phyloP scores from a whole-genome alignment of 2,888 invertebrate genomes.

The Pollenia griseotomentosa region DNA sequence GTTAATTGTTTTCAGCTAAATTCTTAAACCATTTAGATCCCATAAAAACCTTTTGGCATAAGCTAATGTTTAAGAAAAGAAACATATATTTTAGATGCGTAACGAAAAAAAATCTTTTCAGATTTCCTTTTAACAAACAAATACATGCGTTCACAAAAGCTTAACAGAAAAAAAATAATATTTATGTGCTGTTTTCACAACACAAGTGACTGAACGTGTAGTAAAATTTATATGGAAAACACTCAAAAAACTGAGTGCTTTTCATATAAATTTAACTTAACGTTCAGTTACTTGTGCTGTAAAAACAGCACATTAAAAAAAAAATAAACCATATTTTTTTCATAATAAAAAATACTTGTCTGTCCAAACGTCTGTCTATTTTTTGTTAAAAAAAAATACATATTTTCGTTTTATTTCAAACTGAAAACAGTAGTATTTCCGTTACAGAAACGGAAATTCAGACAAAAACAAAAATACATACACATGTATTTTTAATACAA shows the following conservation, averaged over 20 bases:
- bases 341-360: neutral
- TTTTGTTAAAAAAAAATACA: neutral
- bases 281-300: no score
- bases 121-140: neutral
- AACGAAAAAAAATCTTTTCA: slow-evolving; percentile 7
- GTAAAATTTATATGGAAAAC: no score
- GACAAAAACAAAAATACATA: slow-evolving; percentile 41
- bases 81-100: neutral
- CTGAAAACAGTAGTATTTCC: slow-evolving; percentile 62
- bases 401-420: slow-evolving; percentile 47
- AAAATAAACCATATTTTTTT: slow-evolving; percentile 24
- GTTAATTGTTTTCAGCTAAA: no score
- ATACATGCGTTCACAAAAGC: neutral
- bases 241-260: no score
- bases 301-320: no score
- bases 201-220: no score
- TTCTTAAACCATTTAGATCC: no score
- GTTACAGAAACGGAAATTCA: slow-evolving; percentile 65
- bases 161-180: no score
- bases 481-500: neutral
- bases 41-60: no score
- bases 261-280: no score
- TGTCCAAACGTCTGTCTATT: slow-evolving; percentile 4
- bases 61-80: neutral
- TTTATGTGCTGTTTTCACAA: no score